Evolutionary conservation across 2,888 invertebrate genomes (phyloP).

Genomic region (Ryuthela nishihirai): DNA sequence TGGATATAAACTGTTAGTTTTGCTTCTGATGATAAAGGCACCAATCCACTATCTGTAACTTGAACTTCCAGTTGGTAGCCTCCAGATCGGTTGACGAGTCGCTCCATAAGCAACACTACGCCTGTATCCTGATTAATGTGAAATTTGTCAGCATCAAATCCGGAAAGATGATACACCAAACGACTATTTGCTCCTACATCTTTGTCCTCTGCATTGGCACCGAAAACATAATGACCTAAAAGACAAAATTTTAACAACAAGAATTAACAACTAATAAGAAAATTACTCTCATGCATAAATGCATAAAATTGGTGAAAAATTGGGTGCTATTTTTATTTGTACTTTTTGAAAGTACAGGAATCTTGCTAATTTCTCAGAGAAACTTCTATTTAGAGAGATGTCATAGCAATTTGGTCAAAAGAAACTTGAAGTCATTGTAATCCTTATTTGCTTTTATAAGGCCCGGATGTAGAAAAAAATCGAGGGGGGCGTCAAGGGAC

Average conservation of each 20-base stretch:
- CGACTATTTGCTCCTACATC: conserved; percentile 77
- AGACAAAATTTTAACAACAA: conserved; percentile 43
- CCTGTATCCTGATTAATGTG: conserved; percentile 74
- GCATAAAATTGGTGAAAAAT: too few species aligned
- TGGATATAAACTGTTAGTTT: conserved; percentile 70
- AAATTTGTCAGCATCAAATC: conserved; percentile 72
- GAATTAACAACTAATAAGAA: too few species aligned
- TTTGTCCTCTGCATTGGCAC: conserved; percentile 76
- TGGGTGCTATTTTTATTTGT: too few species aligned
- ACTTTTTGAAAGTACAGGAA: too few species aligned
- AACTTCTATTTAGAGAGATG: too few species aligned
- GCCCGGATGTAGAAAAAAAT: too few species aligned
- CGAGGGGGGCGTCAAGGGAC: too few species aligned
- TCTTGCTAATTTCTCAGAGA: too few species aligned
- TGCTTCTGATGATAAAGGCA: conserved; percentile 66
- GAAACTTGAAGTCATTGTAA: too few species aligned
- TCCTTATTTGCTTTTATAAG: too few species aligned
- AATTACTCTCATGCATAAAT: too few species aligned
- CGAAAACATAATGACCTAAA: conserved; percentile 74
- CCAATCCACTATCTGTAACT: conserved; percentile 73
- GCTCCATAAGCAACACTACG: conserved; percentile 73
- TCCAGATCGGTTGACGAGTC: conserved; percentile 57
- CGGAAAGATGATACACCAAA: conserved; percentile 70
- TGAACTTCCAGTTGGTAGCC: conserved; percentile 51
- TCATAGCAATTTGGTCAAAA: too few species aligned